Evolutionary conservation across 2,888 invertebrate genomes (phyloP), one percentile per base, ranked within the genome.

Genomic region (Lagria hirta): DNA sequence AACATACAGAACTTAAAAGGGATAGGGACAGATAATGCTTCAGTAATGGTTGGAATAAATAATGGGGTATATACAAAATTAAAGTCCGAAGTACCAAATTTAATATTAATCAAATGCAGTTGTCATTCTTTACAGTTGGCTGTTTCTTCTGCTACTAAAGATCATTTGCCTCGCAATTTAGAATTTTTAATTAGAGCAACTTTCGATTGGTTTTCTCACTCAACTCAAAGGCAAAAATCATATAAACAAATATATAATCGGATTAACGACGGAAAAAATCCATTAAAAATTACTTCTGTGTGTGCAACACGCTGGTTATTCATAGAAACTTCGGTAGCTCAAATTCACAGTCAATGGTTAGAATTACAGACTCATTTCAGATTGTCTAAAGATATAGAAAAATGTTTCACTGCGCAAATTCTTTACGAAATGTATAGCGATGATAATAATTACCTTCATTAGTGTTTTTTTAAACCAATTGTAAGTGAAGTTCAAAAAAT

Each of bases 1-100:
- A 34, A 10, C 10, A 10, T 40, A 1, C 5, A 40, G 11, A 12
- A 22, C 27, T 29, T 23, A 8, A 10, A 51, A 48, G 64, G 60
- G 18, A 58, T 66, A 33, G 66, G 65, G n/a, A 64, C 62, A 14
- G 67, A 70, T 36, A 68, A 66, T 52, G 64, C 62, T 2, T 55
- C 61, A 10, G 65, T 63, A 1, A 69, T 69, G 66, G 47, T 52
- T 5, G 69, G 66, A 3, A 48, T 63, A 3, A 67, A 67, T 49
- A 62, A 60, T 43, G 64, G 68, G 1, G 65, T 69, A 2, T 51
- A 57, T 49, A 38, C 51, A 16, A 57, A 54, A 58, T 28, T 67
- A 30, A 66, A 66, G 58, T 28, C 38, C 43, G 51, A 60, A 10
- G 20, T 57, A 6, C 61, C 63, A 11, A 37, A 58, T 37, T 22